Percentiles rank a stretch among this genome's conserved stretches.
phyloP scores from a whole-genome alignment of 2,113 vertebrate species.

The Prietella phreatophila region DNA sequence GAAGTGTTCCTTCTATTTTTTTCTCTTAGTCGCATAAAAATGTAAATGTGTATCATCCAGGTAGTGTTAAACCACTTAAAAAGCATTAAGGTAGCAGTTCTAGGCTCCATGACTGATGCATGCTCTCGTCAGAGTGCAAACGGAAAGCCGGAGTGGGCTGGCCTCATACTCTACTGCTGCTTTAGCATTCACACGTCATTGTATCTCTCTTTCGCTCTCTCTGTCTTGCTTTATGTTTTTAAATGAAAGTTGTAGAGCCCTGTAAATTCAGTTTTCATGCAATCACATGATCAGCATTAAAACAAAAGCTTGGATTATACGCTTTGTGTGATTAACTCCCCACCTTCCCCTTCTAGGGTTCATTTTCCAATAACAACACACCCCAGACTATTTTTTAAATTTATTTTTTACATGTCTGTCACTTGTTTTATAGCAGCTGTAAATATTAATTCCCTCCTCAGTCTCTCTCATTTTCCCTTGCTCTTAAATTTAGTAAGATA shows the following conservation, averaged over 20 bases:
- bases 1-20: not conserved
- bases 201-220: not conserved
- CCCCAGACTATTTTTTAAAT: not conserved
- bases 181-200: not conserved
- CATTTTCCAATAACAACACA: not conserved
- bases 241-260: not conserved
- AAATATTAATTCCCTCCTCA: not conserved
- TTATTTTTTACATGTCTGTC: not conserved
- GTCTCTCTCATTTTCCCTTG: not conserved
- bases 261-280: not conserved
- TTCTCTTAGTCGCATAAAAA: not conserved
- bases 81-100: not conserved
- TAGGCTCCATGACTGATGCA: constrained; percentile 7
- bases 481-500: not conserved
- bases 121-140: constrained; percentile 58
- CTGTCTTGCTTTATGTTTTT: not conserved
- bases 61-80: not conserved
- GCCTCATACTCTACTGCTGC: not conserved
- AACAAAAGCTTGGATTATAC: not conserved
- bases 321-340: not conserved
- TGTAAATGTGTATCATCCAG: not conserved
- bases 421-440: not conserved
- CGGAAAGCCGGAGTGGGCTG: constrained; percentile 42
- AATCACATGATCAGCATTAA: not conserved
- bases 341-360: not conserved